Percentiles rank a stretch among this genome's conserved stretches.
Conservation (phyloP, 2,797 vertebrate species). For the Rhinoraja longicauda region DNA sequence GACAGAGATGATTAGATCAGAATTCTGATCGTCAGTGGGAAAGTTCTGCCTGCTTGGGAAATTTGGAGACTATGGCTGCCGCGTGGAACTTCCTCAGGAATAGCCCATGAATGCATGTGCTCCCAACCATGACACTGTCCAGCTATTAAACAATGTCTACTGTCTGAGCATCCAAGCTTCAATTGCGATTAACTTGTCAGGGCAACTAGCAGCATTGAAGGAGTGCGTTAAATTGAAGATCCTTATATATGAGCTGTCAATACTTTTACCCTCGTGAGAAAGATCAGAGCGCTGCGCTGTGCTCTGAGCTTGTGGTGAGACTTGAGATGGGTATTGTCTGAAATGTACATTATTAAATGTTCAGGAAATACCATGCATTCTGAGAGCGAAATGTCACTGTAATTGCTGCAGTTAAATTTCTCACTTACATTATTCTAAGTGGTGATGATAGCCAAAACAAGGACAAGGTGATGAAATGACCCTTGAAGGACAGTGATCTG, state of each 20-base stretch:
- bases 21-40: no score
- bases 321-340: conserved; percentile 14
- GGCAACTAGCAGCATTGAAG: background rate
- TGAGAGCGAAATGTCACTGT: background rate
- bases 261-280: conserved; percentile 4
- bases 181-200: background rate
- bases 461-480: background rate
- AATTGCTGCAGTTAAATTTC: conserved; percentile 19
- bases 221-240: background rate
- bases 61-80: background rate
- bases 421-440: background rate
- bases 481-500: background rate
- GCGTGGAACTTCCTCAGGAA: background rate
- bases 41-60: background rate
- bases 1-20: no score
- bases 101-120: background rate
- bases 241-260: background rate
- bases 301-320: background rate
- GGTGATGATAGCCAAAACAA: background rate
- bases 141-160: background rate
- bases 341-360: conserved; percentile 27
- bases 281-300: background rate
- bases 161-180: background rate
- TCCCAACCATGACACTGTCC: background rate
- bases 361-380: background rate